Conservation (phyloP, 2,113 vertebrate genomes). For the Scalopus aquaticus region DNA sequence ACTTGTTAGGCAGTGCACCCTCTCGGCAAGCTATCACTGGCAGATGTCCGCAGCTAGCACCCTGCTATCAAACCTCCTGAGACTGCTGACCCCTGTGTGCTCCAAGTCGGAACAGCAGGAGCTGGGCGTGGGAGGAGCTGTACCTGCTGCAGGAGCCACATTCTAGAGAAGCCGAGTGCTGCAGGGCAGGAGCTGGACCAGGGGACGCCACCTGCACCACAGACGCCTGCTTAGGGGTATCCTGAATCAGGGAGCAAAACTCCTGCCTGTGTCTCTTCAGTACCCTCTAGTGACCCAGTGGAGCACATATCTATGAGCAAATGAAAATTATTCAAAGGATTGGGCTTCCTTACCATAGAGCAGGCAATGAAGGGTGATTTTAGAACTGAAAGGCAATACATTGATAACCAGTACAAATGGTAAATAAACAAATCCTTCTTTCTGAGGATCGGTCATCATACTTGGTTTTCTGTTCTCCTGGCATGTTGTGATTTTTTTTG, state of each 20-base stretch:
- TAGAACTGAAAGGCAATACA: background rate
- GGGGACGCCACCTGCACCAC: too few species aligned
- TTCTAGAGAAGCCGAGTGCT: background rate
- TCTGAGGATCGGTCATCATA: background rate
- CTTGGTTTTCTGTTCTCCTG: background rate
- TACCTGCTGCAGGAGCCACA: background rate
- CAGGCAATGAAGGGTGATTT: conserved; percentile 31
- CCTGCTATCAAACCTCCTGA: background rate
- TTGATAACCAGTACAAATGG: background rate
- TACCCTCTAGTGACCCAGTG: background rate
- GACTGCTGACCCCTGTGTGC: background rate
- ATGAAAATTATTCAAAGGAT: background rate
- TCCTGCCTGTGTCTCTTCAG: background rate
- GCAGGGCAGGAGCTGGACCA: background rate
- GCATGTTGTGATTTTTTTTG: background rate
- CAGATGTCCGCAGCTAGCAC: background rate
- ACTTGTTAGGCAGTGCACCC: background rate
- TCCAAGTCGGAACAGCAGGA: background rate
- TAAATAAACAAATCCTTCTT: background rate
- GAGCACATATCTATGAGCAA: background rate
- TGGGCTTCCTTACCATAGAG: background rate
- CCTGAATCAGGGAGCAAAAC: background rate
- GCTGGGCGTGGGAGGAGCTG: background rate
- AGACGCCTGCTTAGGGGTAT: background rate
- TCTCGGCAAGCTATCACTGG: background rate